Evolutionary conservation across 2,888 invertebrate species (phyloP).

Genomic region (Erebia ligea): DNA sequence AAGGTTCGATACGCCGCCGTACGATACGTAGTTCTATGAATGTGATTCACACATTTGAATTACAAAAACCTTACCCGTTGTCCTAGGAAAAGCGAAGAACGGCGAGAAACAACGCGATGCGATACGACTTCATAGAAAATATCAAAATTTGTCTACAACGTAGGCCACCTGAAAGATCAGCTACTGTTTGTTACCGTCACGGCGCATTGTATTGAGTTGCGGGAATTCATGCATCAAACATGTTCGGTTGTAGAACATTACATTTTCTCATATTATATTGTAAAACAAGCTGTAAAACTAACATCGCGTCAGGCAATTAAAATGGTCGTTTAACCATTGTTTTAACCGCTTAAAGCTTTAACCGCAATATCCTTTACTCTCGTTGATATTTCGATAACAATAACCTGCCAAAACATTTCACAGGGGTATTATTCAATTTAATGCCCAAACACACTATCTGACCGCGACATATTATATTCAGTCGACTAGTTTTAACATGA

Average conservation of each 20-base stretch:
- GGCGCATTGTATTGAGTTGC: too few relatives aligned
- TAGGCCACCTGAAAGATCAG: too few relatives aligned
- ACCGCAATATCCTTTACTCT: slow-evolving; percentile 13
- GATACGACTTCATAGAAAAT: too few relatives aligned
- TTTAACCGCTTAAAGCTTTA: slow-evolving; percentile 3
- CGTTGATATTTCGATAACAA: slow-evolving; percentile 6
- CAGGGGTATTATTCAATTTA: slow-evolving; percentile 17
- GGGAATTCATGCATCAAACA: too few relatives aligned
- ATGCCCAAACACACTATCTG: slow-evolving; percentile 7
- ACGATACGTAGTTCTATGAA: too few relatives aligned
- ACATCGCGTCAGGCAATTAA: neutral
- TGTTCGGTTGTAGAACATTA: neutral
- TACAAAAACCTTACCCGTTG: too few relatives aligned
- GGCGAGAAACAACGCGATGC: too few relatives aligned
- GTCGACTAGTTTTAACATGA: slow-evolving; percentile 2
- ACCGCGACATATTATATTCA: slow-evolving; percentile 1
- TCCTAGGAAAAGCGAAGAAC: too few relatives aligned
- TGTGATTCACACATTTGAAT: too few relatives aligned
- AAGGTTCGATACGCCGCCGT: too few relatives aligned
- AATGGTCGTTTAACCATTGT: slow-evolving; percentile 2
- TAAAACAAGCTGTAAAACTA: neutral
- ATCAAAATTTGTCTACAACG: too few relatives aligned
- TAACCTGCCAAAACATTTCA: slow-evolving; percentile 18
- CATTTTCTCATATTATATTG: neutral
- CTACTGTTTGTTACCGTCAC: too few relatives aligned